Evolutionary conservation across 2,797 vertebrate species (phyloP), one percentile per base, ranked within the genome.

Genomic region (Myotis pilosus): DNA sequence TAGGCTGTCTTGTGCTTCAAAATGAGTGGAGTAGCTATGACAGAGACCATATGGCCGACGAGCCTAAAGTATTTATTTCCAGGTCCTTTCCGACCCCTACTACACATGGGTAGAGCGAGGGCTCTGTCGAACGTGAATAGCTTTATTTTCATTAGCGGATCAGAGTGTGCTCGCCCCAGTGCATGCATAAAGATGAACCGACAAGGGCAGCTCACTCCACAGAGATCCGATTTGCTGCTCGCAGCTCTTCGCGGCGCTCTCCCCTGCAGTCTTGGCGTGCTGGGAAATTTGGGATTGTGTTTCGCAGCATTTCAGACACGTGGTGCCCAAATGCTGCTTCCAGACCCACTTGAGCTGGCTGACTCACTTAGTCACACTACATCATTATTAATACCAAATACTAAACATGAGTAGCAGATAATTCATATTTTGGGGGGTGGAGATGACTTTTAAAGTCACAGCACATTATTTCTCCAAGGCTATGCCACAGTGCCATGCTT

Each of bases 371-470:
- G n/a, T 74, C 85, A 89, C 81, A 96, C 79, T 64, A 89, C 82
- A 94, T 95, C 86, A 96, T 90, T 93, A 96, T 94, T 94, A 74
- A 80, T 88, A 92, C 75, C 91, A 92, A 30, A 22, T 90, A 97
- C 97, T 92, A 97, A 96, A 92, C 55, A 38, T 3, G 74, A 96
- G 91, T 79, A 95, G 44, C 53, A 96, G 95, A 91, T 87, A 97
- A 96, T 49, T 92, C 93, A 94, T 79, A 86, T 93, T 96, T 51
- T 91, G 93, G 86, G 96, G 87, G 80, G 62, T 83, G 36, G 64
- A 82, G 85, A 36, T 81, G 55, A 66, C 80, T 94, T 96, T 97
- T 84, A 71, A 79, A 95, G 86, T 93, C 96, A 97, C 89, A 97
- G 96, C 91, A 94, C 94, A 86, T 96, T 80, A 93, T 85, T 97